phyloP scores from a whole-genome alignment of 2,888 invertebrate species.

The Brachynemurus nebulosus region DNA sequence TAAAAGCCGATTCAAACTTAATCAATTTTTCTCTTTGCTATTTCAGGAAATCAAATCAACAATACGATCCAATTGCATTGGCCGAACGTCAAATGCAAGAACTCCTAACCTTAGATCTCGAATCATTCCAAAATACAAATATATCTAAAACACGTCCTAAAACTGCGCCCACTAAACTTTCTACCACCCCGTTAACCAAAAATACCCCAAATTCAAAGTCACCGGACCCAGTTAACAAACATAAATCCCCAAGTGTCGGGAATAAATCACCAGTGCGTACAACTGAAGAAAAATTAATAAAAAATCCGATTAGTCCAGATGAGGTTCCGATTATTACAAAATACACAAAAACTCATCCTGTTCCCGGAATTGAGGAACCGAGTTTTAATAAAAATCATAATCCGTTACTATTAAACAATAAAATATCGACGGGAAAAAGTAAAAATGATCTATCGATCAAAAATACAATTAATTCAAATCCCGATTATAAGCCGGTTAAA shows the following conservation, averaged over 20 bases:
- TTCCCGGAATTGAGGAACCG: not conserved
- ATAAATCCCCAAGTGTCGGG: not conserved
- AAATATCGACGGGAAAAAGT: conserved; percentile 7
- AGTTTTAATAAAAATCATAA: not conserved
- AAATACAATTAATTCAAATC: conserved; percentile 29
- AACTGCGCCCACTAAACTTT: conserved; percentile 21
- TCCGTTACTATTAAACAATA: not conserved
- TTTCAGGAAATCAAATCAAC: conserved; percentile 26
- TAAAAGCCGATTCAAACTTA: too few relatives aligned
- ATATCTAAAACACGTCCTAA: conserved; percentile 10
- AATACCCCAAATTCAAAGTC: conserved; percentile 12
- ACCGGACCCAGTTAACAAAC: not conserved
- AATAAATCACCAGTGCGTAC: not conserved
- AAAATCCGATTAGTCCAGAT: not conserved
- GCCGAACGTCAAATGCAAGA: conserved; percentile 74
- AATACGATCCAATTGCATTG: conserved; percentile 63
- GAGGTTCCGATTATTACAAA: conserved; percentile 11
- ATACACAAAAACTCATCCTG: conserved; percentile 14
- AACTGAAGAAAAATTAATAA: too few relatives aligned
- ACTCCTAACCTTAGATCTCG: conserved; percentile 50
- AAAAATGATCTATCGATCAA: conserved; percentile 10
- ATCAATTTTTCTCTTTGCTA: too few relatives aligned
- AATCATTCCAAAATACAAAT: conserved; percentile 25
- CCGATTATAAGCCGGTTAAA: conserved; percentile 21
- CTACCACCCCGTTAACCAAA: conserved; percentile 19